Percentiles rank a stretch among this genome's conserved stretches.
phyloP scores from a whole-genome alignment of 2,113 vertebrate species.

The Leptobrachium ailaonicum region DNA sequence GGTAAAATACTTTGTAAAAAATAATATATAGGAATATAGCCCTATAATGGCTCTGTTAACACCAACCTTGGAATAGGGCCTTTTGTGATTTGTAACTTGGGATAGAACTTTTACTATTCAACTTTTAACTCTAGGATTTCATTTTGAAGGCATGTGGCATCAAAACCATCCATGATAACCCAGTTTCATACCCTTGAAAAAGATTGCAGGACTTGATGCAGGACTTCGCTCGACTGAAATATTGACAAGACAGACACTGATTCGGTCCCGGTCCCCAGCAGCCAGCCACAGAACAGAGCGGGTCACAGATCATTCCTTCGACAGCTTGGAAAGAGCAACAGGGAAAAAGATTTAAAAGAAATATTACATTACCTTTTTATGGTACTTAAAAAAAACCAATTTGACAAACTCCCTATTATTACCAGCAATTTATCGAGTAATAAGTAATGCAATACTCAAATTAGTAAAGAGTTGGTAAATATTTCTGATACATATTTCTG shows the following conservation, averaged over 20 bases:
- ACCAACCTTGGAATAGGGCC: too few species aligned
- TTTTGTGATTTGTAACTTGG: too few species aligned
- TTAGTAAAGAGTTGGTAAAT: not conserved
- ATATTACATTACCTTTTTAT: too few species aligned
- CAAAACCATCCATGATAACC: too few species aligned
- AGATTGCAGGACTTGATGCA: slow-evolving; percentile 92
- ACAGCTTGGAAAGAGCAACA: slow-evolving; percentile 69
- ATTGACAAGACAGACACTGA: slow-evolving; percentile 89
- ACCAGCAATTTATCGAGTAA: not conserved
- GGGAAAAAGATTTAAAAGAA: not conserved
- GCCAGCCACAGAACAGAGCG: slow-evolving; percentile 86
- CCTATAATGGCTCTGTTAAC: too few species aligned
- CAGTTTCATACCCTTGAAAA: slow-evolving; percentile 81
- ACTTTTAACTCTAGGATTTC: too few species aligned
- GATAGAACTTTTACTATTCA: too few species aligned
- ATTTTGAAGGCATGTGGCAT: too few species aligned
- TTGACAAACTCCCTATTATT: too few species aligned
- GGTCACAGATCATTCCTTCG: slow-evolving; percentile 86
- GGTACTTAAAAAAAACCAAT: too few species aligned
- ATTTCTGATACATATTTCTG: not conserved
- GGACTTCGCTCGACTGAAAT: slow-evolving; percentile 84
- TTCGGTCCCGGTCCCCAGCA: slow-evolving; percentile 94
- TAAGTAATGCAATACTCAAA: not conserved
- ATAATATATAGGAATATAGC: too few species aligned
- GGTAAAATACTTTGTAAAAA: too few species aligned